Base-by-base conservation (phyloP, 2,797 vertebrate genomes). In the Hozukius guyotensis region DNA sequence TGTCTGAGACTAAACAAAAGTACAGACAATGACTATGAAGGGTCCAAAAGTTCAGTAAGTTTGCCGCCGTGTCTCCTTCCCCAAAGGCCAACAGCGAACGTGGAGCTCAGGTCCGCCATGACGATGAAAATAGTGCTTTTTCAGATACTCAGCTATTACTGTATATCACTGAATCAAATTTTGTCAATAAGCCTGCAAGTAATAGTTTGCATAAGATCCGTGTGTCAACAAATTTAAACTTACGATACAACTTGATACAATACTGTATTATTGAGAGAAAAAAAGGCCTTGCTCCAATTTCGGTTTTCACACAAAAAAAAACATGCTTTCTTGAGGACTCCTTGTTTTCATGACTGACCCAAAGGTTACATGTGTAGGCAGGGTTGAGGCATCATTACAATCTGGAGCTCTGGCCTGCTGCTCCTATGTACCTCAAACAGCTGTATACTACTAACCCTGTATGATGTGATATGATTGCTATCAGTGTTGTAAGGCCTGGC, bases 1-100 rank as follows among this genome's bases (percentile, higher is more conserved):
- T 70, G 68, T 70, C 18, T 59, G 24, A 87, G 80, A 80, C 87
- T 77, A 79, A 89, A 92, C 83, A 79, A 62, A 80, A 81, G 60
- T 18, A 46, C 20, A n/a, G 38, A 13, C 1, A 12, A 71, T 79
- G 55, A 63, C 64, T 31, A 60, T 34, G 8, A 36, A 20, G 62
- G 53, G 70, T 78, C 61, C 38, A 49, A 73, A 42, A 63, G 78
- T 84, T 87, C 78, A 73, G 63, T 61, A 72, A 68, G 84, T 77
- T 64, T 78, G 29, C 46, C 18, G 8, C 53, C 66, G 42, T 73
- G 36, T 29, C 52, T 72, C 8, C 4, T 2, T 46, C 65, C 62
- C 55, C 49, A 36, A 78, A 77, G 80, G 59, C 70, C 24, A 53
- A 18, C 24, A 10, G 27, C 32, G 49, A 78, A 34, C 31, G 49